A percentile compares a stretch with the other conserved stretches of the same genome.
phyloP scores from a whole-genome alignment of 1,140 invertebrate species.

The Euborellia annulipes region DNA sequence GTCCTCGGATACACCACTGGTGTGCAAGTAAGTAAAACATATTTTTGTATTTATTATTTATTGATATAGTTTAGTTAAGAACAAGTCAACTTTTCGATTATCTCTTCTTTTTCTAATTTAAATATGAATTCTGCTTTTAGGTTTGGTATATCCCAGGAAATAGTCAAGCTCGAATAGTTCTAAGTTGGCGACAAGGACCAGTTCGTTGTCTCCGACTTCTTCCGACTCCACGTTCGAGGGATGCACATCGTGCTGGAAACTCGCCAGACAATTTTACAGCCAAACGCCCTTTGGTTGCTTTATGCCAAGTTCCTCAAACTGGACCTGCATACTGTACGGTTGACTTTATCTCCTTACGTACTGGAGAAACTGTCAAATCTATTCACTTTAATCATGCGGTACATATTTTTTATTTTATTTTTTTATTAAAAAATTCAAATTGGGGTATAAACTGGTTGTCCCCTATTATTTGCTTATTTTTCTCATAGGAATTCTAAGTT shows the following conservation, averaged over 20 bases:
- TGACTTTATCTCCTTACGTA: constrained; percentile 77
- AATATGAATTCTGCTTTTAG: constrained; percentile 25
- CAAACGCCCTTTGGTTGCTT: constrained; percentile 71
- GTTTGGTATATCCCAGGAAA: constrained; percentile 62
- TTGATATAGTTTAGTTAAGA: neutral
- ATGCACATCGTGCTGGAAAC: constrained; percentile 9
- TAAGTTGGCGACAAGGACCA: constrained; percentile 77
- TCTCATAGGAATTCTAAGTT: too few relatives aligned
- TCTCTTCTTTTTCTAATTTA: constrained; percentile 8
- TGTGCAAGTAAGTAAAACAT: constrained; percentile 44
- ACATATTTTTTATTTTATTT: constrained; percentile 1
- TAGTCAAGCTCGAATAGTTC: constrained; percentile 79
- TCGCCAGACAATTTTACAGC: constrained; percentile 45
- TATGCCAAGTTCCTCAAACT: constrained; percentile 68
- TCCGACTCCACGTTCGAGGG: constrained; percentile 49
- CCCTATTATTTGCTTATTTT: too few relatives aligned
- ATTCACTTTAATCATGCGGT: neutral
- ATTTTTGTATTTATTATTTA: constrained; percentile 4
- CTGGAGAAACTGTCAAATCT: constrained; percentile 61
- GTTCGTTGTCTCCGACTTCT: constrained; percentile 68
- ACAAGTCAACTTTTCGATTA: constrained; percentile 8
- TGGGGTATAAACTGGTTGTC: too few relatives aligned
- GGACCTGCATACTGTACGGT: constrained; percentile 72
- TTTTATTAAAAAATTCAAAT: neutral
- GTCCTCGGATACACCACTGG: constrained; percentile 70